Percentiles rank a stretch among this genome's conserved stretches.
Evolutionary conservation across 2,888 invertebrate species (phyloP).

Genomic region (Bombyx huttoni): DNA sequence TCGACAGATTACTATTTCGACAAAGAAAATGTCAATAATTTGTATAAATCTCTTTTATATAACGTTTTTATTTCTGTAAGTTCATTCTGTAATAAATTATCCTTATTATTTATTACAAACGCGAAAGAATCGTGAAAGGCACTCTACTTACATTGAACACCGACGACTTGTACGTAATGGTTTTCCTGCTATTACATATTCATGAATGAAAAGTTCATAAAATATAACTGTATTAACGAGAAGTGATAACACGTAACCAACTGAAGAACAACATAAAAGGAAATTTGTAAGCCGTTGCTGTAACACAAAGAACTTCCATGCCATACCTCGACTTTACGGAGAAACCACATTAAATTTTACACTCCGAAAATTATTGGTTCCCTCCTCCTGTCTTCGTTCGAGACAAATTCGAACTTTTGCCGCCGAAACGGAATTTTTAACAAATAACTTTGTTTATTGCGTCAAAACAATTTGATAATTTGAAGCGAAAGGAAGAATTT

Average conservation of each 20-base stretch:
- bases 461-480: conserved; percentile 15
- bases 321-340: background rate
- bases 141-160: background rate
- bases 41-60: too few species aligned
- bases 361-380: background rate
- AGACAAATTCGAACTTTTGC: background rate
- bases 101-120: background rate
- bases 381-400: background rate
- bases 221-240: background rate
- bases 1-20: too few species aligned
- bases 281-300: background rate
- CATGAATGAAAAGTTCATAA: background rate
- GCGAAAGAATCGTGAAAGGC: background rate
- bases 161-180: background rate
- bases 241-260: background rate
- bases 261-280: background rate
- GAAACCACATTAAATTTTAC: conserved; percentile 2
- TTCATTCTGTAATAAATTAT: background rate
- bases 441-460: conserved; percentile 9
- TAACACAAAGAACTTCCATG: background rate
- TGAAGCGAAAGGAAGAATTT: conserved; percentile 9
- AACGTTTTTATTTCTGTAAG: too few species aligned
- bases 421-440: conserved; percentile 5
- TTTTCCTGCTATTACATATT: background rate
- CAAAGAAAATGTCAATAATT: too few species aligned